Conservation (phyloP, 2,888 invertebrate species). For the Tachystola acroxantha region DNA sequence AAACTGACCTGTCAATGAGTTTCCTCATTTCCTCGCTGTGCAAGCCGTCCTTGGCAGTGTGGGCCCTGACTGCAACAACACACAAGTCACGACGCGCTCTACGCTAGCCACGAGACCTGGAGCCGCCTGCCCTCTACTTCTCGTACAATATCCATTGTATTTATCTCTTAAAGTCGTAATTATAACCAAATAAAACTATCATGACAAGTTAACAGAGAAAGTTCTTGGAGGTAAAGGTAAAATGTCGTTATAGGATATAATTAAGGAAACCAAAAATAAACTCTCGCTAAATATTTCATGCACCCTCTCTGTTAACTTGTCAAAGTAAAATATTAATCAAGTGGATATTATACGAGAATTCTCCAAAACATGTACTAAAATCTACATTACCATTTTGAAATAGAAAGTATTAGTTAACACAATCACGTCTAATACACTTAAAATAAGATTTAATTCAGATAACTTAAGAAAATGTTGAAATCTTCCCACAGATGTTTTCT, state of each 20-base stretch:
- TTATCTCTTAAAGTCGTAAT: not conserved
- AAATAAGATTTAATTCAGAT: constrained; percentile 24
- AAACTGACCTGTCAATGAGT: constrained; percentile 96
- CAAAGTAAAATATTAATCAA: constrained; percentile 1
- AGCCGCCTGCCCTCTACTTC: constrained; percentile 50
- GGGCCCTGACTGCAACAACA: constrained; percentile 82
- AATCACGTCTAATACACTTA: constrained; percentile 71
- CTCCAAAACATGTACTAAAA: constrained; percentile 58
- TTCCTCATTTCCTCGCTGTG: constrained; percentile 97
- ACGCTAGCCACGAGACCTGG: constrained; percentile 63
- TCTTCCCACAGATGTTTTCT: constrained; percentile 19
- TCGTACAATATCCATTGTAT: constrained; percentile 37
- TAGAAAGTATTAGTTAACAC: constrained; percentile 59
- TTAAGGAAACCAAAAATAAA: too few species aligned
- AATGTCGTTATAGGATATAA: not conserved
- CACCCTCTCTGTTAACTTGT: constrained; percentile 3
- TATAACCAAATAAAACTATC: not conserved
- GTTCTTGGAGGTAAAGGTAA: not conserved
- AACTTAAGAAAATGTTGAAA: constrained; percentile 22
- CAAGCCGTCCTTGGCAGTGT: constrained; percentile 92
- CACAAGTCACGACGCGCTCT: constrained; percentile 73
- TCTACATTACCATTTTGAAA: constrained; percentile 63
- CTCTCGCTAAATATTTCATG: not conserved
- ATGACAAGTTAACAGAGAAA: constrained; percentile 1
- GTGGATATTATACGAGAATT: constrained; percentile 40